phyloP scores from a whole-genome alignment of 30 jellyfish, hydroid and myxozoan species.

The Aurelia sp. region DNA sequence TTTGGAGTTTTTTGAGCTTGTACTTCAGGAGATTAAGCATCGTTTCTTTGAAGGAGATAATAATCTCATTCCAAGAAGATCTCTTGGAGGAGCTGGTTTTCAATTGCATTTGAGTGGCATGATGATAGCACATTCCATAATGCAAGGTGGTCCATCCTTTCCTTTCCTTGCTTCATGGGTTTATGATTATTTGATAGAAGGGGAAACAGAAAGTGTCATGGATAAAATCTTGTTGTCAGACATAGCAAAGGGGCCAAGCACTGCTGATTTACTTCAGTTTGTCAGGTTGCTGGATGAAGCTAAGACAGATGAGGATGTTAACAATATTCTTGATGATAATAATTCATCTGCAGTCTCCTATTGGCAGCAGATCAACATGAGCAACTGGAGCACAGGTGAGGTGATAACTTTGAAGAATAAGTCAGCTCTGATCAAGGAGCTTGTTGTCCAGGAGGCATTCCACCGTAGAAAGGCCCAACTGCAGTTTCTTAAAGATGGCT shows the following conservation, averaged over 20 bases:
- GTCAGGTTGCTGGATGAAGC: slow-evolving; percentile 28
- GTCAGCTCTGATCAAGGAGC: slow-evolving; percentile 25
- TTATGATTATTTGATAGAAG: slow-evolving; percentile 22
- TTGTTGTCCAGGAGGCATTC: slow-evolving; percentile 19
- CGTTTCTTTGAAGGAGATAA: slow-evolving; percentile 34
- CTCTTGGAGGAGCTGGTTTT: slow-evolving; percentile 33
- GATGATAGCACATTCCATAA: slow-evolving; percentile 24
- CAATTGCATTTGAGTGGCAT: slow-evolving; percentile 33
- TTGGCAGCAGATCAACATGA: slow-evolving; percentile 45
- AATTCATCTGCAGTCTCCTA: slow-evolving; percentile 14
- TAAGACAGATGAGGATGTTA: slow-evolving; percentile 4
- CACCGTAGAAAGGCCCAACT: slow-evolving; percentile 32
- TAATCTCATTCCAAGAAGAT: slow-evolving; percentile 26
- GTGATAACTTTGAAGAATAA: slow-evolving; percentile 15
- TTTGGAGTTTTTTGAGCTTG: slow-evolving; percentile 16
- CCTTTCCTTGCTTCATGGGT: slow-evolving; percentile 33
- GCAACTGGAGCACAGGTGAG: slow-evolving; percentile 29
- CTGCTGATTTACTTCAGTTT: slow-evolving; percentile 27
- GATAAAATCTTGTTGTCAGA: slow-evolving; percentile 19
- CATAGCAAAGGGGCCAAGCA: slow-evolving; percentile 22
- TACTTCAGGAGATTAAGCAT: slow-evolving; percentile 33
- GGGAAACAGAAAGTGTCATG: slow-evolving; percentile 35
- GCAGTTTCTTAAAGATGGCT: slow-evolving; percentile 14
- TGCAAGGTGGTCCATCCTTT: slow-evolving; percentile 45
- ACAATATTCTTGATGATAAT: slow-evolving; percentile 14